Evolutionary conservation across 2,888 invertebrate species (phyloP).

Genomic region (Polyploca ridens): DNA sequence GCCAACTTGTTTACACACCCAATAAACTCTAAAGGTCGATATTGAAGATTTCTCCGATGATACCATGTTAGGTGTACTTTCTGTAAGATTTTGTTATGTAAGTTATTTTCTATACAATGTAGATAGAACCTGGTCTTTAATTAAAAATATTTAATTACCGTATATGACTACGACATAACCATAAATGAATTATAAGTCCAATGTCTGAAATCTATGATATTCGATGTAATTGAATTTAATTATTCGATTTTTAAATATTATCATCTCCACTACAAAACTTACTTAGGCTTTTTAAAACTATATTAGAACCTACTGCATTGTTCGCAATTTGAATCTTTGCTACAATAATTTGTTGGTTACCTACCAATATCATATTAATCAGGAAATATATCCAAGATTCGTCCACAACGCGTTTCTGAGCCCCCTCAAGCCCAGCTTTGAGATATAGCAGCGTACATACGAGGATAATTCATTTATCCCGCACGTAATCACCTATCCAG

Average conservation of each 20-base stretch:
- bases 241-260: too few relatives aligned
- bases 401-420: neutral
- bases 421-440: neutral
- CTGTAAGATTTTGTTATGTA: neutral
- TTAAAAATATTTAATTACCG: too few relatives aligned
- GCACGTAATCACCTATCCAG: slow-evolving; percentile 46
- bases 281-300: too few relatives aligned
- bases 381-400: neutral
- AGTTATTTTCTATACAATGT: neutral
- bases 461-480: slow-evolving; percentile 52
- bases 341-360: too few relatives aligned
- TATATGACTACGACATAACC: too few relatives aligned
- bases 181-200: too few relatives aligned
- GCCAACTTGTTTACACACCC: slow-evolving; percentile 43
- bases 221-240: too few relatives aligned
- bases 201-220: too few relatives aligned
- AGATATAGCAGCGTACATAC: slow-evolving; percentile 30
- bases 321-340: too few relatives aligned
- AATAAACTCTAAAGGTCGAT: slow-evolving; percentile 33
- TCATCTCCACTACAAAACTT: too few relatives aligned
- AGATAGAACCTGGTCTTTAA: neutral
- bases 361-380: neutral
- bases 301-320: too few relatives aligned
- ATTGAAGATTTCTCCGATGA: slow-evolving; percentile 19
- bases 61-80: neutral